phyloP scores from a whole-genome alignment of 2,888 invertebrate species.

The Kryphioiulus occultus region DNA sequence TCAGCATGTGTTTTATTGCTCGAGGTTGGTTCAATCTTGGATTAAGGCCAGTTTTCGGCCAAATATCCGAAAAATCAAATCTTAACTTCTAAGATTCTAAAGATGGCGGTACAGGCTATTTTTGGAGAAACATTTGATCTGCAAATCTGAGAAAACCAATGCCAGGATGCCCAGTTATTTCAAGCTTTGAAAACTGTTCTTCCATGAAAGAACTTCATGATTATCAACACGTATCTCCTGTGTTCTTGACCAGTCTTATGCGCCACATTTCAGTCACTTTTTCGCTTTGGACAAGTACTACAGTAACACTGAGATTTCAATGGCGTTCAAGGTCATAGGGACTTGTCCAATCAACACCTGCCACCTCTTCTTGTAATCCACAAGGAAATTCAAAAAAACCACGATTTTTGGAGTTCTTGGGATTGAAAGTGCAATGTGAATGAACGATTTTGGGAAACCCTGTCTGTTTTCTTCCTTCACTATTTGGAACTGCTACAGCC shows the following conservation, averaged over 20 bases:
- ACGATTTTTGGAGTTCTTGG: not conserved
- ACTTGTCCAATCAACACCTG: no score
- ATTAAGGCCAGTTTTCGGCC: not conserved
- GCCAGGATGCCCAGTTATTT: no score
- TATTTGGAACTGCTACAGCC: not conserved
- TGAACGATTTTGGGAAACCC: not conserved
- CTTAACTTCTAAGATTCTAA: not conserved
- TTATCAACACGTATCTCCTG: no score
- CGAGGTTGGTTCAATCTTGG: not conserved
- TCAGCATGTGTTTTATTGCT: not conserved
- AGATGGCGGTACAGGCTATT: no score
- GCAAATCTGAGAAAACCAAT: not conserved
- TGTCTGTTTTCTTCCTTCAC: not conserved
- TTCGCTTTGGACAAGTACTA: no score
- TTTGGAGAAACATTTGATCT: no score
- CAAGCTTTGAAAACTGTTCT: no score
- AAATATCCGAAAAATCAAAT: not conserved
- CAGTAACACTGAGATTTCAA: not conserved
- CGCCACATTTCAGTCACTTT: no score
- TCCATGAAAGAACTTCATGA: no score
- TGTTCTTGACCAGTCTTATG: no score
- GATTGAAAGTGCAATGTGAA: not conserved
- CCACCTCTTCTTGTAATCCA: not conserved
- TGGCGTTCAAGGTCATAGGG: not conserved
- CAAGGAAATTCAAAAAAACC: not conserved